phyloP scores from a whole-genome alignment of 2,888 invertebrate species.

The Eurois occulta region DNA sequence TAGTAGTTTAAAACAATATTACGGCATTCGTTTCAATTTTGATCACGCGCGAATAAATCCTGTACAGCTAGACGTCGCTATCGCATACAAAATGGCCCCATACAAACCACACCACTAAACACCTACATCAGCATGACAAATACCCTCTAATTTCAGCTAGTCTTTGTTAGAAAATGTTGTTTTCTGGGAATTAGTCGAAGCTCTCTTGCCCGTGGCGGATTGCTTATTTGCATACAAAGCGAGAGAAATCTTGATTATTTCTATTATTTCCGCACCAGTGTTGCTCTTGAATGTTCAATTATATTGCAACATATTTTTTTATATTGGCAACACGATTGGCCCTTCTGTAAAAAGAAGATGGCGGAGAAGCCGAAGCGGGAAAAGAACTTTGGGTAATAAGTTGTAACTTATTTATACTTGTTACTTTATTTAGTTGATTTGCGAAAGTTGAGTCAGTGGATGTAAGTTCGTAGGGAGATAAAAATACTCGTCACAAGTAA shows the following conservation, averaged over 20 bases:
- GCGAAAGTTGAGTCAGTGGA: slow-evolving; percentile 8
- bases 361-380: slow-evolving; percentile 14
- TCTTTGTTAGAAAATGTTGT: slow-evolving; percentile 79
- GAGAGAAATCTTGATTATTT: slow-evolving; percentile 80
- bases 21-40: too few relatives aligned
- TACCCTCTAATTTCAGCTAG: slow-evolving; percentile 43
- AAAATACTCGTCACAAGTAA: background rate
- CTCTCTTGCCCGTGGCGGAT: slow-evolving; percentile 76
- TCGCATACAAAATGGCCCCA: background rate
- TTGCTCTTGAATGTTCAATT: slow-evolving; percentile 64
- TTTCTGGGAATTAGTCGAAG: slow-evolving; percentile 83
- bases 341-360: slow-evolving; percentile 36
- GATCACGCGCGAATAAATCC: background rate
- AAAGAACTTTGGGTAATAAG: slow-evolving; percentile 31
- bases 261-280: slow-evolving; percentile 77
- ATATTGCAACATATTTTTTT: slow-evolving; percentile 67
- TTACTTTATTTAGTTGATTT: slow-evolving; percentile 34
- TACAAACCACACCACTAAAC: background rate
- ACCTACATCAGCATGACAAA: slow-evolving; percentile 14
- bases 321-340: slow-evolving; percentile 56
- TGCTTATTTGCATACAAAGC: slow-evolving; percentile 85
- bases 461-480: slow-evolving; percentile 2
- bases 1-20: background rate
- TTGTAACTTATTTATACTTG: slow-evolving; percentile 29
- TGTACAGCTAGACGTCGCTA: background rate